Percentiles rank a stretch among this genome's conserved stretches.
Conservation (phyloP, 2,888 invertebrate genomes). For the Megastigmus dorsalis region DNA sequence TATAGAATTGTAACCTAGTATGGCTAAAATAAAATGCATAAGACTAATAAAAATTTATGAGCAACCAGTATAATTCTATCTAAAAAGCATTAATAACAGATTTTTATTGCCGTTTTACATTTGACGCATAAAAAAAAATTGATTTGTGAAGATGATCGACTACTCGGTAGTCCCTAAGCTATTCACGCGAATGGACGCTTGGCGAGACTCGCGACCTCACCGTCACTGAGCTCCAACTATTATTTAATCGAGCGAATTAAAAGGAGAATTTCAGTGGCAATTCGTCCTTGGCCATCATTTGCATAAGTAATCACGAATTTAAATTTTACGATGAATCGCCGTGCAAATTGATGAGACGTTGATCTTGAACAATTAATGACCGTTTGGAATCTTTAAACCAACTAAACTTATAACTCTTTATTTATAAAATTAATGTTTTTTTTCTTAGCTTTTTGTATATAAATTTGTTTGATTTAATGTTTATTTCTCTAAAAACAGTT, state of each 20-base stretch:
- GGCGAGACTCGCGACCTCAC: neutral
- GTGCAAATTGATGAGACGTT: neutral
- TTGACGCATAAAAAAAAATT: no score
- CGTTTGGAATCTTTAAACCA: neutral
- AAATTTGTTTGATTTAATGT: no score
- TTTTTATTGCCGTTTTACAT: conserved; percentile 43
- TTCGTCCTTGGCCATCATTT: conserved; percentile 13
- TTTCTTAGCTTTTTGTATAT: no score
- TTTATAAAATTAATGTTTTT: no score
- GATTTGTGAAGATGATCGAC: no score
- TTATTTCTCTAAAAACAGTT: no score
- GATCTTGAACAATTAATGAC: neutral
- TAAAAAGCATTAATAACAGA: no score
- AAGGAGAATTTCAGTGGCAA: conserved; percentile 21
- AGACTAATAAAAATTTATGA: no score
- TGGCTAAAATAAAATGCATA: no score
- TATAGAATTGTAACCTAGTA: no score
- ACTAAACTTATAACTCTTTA: no score
- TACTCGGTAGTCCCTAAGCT: neutral
- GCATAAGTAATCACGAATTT: conserved; percentile 28
- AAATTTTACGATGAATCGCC: conserved; percentile 11
- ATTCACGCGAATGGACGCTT: neutral
- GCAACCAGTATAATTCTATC: no score
- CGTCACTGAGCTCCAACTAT: neutral
- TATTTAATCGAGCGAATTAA: conserved; percentile 43